A percentile compares a stretch with the other conserved stretches of the same genome.
Conservation (phyloP, 2,113 vertebrate genomes). For the Forbesichthys papilliferus region DNA sequence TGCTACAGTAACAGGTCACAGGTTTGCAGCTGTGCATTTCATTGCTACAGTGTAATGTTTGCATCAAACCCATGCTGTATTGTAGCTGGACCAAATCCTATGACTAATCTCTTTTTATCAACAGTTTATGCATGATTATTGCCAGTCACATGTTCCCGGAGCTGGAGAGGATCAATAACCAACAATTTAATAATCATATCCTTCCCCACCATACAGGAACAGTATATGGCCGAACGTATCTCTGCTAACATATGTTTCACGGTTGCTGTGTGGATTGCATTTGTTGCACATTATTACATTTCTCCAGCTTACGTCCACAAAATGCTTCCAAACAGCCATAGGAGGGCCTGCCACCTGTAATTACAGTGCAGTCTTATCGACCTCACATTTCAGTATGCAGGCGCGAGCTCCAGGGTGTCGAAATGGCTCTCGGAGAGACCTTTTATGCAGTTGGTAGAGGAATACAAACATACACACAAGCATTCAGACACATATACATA, state of each 20-base stretch:
- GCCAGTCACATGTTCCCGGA: constrained; percentile 16
- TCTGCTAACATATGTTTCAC: constrained; percentile 7
- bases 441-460: constrained; percentile 37
- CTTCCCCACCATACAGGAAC: background rate
- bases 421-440: constrained; percentile 27
- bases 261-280: constrained; percentile 23
- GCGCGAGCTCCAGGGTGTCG: constrained; percentile 38
- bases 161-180: constrained; percentile 36
- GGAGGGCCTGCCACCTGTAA: constrained; percentile 51
- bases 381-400: constrained; percentile 58
- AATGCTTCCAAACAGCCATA: constrained; percentile 40
- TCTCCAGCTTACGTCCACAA: constrained; percentile 42
- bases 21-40: constrained; percentile 36
- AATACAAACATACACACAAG: constrained; percentile 39
- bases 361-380: constrained; percentile 60
- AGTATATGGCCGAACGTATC: background rate
- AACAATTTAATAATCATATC: constrained; percentile 28
- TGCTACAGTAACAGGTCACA: constrained; percentile 11
- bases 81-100: constrained; percentile 3
- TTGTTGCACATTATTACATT: constrained; percentile 42
- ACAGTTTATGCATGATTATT: constrained; percentile 35
- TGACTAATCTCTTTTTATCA: constrained; percentile 12
- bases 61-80: constrained; percentile 17
- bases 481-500: background rate
- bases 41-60: constrained; percentile 17